These are phyloP conservation scores for Polypedilum pembai DNA, from an alignment of 1,140 invertebrate species.

Conservation along the genomic window DNA sequence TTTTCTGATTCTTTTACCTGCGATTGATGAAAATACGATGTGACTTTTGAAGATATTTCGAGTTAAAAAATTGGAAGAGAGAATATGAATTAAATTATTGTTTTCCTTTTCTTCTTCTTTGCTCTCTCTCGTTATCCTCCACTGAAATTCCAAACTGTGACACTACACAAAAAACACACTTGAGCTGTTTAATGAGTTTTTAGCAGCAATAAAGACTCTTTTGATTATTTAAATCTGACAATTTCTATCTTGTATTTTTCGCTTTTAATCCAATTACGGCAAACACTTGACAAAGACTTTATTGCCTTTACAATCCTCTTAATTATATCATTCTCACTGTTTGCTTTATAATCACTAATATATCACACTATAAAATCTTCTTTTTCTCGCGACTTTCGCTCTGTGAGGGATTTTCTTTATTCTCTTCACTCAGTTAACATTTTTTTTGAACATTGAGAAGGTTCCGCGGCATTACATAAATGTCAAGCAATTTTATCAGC, in stretches of 20 bases:
- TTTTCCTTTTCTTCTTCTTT: neutral
- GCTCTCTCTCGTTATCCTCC: neutral
- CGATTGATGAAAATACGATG: conserved; percentile 17
- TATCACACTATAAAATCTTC: conserved; percentile 21
- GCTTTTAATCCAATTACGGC: neutral
- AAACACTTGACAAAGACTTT: neutral
- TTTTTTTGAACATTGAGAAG: neutral
- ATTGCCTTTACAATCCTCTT: neutral
- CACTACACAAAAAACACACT: neutral
- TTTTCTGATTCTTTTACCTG: neutral
- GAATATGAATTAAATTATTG: conserved; percentile 1
- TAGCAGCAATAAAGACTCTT: neutral
- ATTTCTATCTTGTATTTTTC: neutral
- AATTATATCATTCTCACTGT: conserved; percentile 25
- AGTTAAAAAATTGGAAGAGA: neutral
- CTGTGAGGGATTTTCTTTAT: neutral
- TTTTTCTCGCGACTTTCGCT: neutral
- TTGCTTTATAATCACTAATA: conserved; percentile 18
- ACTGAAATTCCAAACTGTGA: neutral
- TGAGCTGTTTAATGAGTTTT: neutral
- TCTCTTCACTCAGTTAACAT: neutral
- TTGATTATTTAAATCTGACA: conserved; percentile 2
- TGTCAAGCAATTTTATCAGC: neutral
- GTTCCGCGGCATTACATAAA: too few species aligned
- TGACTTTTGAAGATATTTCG: conserved; percentile 2